Evolutionary conservation across 2,888 invertebrate genomes (phyloP).

Genomic region (Tetramorium bicarinatum): DNA sequence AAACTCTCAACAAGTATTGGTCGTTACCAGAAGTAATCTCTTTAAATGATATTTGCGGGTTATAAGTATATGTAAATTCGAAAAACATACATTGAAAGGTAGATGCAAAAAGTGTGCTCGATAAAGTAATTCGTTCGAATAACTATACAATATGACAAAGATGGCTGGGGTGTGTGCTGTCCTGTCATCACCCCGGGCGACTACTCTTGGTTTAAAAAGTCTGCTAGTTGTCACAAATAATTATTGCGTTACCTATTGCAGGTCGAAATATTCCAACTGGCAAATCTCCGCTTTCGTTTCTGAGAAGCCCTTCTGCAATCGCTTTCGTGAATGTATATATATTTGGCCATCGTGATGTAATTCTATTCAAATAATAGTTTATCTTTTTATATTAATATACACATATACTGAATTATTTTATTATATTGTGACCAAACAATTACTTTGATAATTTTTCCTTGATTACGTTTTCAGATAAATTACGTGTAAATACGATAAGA

Average conservation of each 20-base stretch:
- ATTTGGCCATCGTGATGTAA: conserved; percentile 68
- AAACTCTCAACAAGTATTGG: no score
- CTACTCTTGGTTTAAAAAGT: neutral
- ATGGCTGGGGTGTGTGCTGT: no score
- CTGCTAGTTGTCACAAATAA: neutral
- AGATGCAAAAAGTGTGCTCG: no score
- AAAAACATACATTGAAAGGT: no score
- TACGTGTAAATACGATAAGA: conserved; percentile 84
- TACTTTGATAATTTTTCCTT: conserved; percentile 88
- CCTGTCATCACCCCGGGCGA: no score
- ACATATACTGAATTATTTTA: neutral
- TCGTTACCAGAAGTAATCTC: no score
- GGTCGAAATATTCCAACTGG: conserved; percentile 87
- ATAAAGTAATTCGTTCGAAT: no score
- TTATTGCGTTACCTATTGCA: conserved; percentile 89
- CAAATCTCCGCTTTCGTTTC: neutral
- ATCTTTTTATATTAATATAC: neutral
- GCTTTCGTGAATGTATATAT: neutral
- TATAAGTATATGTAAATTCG: no score
- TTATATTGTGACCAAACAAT: neutral
- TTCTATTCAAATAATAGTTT: neutral
- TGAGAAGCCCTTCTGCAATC: neutral
- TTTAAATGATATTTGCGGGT: no score
- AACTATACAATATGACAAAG: no score
- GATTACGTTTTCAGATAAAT: conserved; percentile 87